These are phyloP conservation scores for Mormyrus iriodes DNA, from an alignment of 2,113 vertebrate species.

Conservation along the genomic window DNA sequence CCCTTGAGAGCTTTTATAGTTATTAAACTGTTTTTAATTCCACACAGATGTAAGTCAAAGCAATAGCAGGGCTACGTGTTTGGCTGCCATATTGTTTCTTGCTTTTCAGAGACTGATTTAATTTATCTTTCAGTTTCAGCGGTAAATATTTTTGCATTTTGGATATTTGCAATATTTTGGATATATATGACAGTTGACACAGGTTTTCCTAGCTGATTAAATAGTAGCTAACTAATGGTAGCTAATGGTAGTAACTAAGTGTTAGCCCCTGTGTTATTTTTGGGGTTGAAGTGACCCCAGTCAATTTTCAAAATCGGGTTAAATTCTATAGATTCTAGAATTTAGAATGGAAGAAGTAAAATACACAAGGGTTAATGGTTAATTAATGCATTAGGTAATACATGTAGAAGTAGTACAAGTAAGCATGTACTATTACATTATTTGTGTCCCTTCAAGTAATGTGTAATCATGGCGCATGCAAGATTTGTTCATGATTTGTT, in stretches of 20 bases:
- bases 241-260: too few relatives aligned
- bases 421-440: background rate
- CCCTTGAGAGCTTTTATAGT: background rate
- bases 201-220: background rate
- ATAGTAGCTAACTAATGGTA: background rate
- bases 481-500: background rate
- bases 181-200: background rate
- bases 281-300: too few relatives aligned
- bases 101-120: background rate
- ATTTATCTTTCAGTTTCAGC: background rate
- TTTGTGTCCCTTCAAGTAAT: background rate
- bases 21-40: constrained; percentile 15
- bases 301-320: too few relatives aligned
- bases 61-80: too few relatives aligned
- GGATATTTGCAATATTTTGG: background rate
- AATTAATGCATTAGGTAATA: background rate
- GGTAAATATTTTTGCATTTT: background rate
- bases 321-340: too few relatives aligned
- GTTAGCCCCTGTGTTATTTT: too few relatives aligned
- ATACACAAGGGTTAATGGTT: too few relatives aligned
- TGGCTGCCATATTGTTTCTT: background rate
- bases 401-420: too few relatives aligned
- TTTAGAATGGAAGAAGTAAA: too few relatives aligned
- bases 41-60: background rate
- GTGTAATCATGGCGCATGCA: background rate